Percentiles rank a stretch among this genome's conserved stretches.
phyloP scores from a whole-genome alignment of 64 coral and sea anemone genomes.

The Montipora foliosa region DNA sequence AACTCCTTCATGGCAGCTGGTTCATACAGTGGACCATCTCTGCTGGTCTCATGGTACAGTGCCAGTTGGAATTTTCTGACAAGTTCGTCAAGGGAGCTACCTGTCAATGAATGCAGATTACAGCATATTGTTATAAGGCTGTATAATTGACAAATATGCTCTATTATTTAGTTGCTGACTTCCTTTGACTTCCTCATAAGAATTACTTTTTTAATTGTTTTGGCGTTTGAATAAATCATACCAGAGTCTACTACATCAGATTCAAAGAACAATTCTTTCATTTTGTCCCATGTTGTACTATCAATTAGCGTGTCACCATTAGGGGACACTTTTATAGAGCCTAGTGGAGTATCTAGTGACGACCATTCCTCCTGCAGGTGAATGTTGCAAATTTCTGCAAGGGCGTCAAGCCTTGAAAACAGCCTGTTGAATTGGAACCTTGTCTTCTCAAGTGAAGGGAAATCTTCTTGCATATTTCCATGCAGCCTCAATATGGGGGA shows the following conservation, averaged over 20 bases:
- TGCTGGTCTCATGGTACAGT: background rate
- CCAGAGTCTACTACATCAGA: constrained; percentile 20
- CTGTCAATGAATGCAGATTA: background rate
- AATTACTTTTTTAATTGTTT: constrained; percentile 15
- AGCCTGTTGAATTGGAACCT: no score
- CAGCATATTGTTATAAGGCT: constrained; percentile 24
- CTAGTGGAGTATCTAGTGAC: background rate
- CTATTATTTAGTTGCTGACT: constrained; percentile 18
- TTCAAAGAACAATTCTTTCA: constrained; percentile 25
- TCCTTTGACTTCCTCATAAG: constrained; percentile 11
- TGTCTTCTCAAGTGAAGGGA: no score
- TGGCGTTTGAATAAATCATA: constrained; percentile 19
- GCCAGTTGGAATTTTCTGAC: background rate
- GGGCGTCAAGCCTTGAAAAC: no score
- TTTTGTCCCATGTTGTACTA: constrained; percentile 20
- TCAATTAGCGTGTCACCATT: constrained; percentile 1
- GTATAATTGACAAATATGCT: constrained; percentile 22
- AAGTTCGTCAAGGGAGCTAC: background rate
- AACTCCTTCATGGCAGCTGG: background rate
- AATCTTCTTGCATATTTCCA: no score
- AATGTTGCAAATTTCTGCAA: no score
- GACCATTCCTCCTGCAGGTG: background rate
- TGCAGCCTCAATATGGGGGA: no score
- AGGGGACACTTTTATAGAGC: background rate
- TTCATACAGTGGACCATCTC: background rate